Percentiles rank a stretch among this genome's conserved stretches.
phyloP scores from a whole-genome alignment of 2,113 vertebrate genomes.

The Bubo scandiacus region DNA sequence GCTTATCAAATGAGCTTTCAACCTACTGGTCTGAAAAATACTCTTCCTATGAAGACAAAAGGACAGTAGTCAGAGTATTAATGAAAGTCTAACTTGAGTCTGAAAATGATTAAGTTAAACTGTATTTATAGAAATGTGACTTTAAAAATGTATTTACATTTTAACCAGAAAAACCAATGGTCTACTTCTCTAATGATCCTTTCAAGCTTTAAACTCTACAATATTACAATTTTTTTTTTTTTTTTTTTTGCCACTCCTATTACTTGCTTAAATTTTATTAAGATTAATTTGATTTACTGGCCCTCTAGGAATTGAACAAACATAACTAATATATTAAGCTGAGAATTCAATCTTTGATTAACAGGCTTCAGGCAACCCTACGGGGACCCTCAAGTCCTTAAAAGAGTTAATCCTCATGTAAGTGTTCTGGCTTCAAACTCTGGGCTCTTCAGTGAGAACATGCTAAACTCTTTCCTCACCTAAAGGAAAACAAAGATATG shows the following conservation, averaged over 20 bases:
- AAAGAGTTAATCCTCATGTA: background rate
- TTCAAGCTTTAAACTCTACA: background rate
- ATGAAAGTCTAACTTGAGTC: background rate
- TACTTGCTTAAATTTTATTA: background rate
- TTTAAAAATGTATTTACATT: background rate
- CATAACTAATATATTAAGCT: background rate
- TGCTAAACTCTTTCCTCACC: background rate
- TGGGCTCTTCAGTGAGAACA: background rate
- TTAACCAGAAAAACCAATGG: background rate
- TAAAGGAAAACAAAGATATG: background rate
- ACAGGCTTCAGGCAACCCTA: background rate
- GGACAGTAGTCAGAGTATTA: background rate
- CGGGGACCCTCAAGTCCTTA: background rate
- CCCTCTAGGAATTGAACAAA: background rate
- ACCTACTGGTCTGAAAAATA: background rate
- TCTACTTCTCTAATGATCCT: background rate
- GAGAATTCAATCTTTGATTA: conserved; percentile 11
- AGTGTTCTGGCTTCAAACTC: background rate
- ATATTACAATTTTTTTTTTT: background rate
- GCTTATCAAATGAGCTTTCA: background rate
- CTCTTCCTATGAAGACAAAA: background rate
- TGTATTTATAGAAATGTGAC: background rate
- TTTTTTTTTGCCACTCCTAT: background rate
- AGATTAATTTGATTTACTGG: background rate
- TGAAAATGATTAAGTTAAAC: background rate